Conservation (phyloP, 2,888 invertebrate species). For the Dryobotodes eremita region DNA sequence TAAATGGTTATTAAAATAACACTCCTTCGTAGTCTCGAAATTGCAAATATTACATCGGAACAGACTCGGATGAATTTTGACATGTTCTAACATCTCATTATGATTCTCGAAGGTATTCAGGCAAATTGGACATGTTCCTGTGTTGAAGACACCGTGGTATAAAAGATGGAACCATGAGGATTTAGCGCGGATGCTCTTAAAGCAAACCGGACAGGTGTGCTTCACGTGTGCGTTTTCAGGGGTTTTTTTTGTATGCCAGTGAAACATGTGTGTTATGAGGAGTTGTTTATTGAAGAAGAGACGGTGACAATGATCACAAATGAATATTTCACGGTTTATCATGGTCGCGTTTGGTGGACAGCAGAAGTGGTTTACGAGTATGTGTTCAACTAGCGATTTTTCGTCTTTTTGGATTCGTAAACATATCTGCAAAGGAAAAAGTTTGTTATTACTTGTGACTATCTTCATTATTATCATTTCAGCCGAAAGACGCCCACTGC, state of each 20-base stretch:
- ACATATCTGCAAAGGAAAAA: slow-evolving; percentile 76
- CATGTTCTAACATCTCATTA: slow-evolving; percentile 64
- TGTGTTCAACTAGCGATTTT: slow-evolving; percentile 68
- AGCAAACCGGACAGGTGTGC: slow-evolving; percentile 75
- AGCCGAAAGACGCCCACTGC: neutral
- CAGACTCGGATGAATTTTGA: slow-evolving; percentile 66
- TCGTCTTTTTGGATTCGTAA: slow-evolving; percentile 54
- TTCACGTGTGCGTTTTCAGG: accelerated
- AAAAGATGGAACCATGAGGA: slow-evolving; percentile 74
- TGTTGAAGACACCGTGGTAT: slow-evolving; percentile 70
- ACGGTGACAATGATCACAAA: slow-evolving; percentile 75
- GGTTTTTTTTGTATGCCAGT: slow-evolving; percentile 5
- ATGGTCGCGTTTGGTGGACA: slow-evolving; percentile 71
- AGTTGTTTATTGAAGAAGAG: slow-evolving; percentile 81
- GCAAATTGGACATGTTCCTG: slow-evolving; percentile 77
- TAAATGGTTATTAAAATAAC: slow-evolving; percentile 68
- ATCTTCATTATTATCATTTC: neutral
- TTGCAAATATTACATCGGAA: slow-evolving; percentile 75
- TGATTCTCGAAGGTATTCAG: slow-evolving; percentile 60
- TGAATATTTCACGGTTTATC: slow-evolving; percentile 77
- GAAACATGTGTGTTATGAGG: slow-evolving; percentile 70
- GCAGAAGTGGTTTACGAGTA: slow-evolving; percentile 74
- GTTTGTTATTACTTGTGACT: neutral
- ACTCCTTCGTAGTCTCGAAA: slow-evolving; percentile 63
- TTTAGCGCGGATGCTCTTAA: slow-evolving; percentile 6